phyloP scores from a whole-genome alignment of 37 sponge, comb jelly and placozoan species.

The Theonella swinhoei region DNA sequence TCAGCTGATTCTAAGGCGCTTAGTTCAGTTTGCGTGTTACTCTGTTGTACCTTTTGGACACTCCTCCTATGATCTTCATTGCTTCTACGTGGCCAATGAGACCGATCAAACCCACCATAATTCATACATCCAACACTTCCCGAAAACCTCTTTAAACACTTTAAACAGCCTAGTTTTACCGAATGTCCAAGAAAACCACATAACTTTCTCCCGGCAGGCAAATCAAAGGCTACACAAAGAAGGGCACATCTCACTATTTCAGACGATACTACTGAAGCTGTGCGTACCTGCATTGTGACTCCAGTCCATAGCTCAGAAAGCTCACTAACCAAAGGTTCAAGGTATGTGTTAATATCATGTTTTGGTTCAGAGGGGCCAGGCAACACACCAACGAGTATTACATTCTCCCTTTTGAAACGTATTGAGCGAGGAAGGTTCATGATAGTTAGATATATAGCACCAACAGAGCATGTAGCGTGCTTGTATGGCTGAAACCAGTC shows the following conservation, averaged over 20 bases:
- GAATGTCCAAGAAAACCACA: conserved; percentile 56
- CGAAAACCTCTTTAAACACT: conserved; percentile 21
- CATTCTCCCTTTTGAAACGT: conserved; percentile 28
- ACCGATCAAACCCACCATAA: conserved; percentile 17
- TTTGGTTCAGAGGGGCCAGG: conserved; percentile 19
- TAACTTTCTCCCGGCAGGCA: conserved; percentile 48
- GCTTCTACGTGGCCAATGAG: conserved; percentile 11
- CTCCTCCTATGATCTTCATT: background rate
- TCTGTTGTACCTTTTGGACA: background rate
- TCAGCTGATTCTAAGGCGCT: background rate
- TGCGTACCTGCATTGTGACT: no score
- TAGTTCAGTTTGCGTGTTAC: background rate
- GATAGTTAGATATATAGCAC: conserved; percentile 21
- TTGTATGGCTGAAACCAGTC: conserved; percentile 54
- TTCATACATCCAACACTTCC: conserved; percentile 11
- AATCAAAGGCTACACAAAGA: no score
- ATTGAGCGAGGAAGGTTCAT: conserved; percentile 24
- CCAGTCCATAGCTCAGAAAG: conserved; percentile 15
- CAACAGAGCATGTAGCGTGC: conserved; percentile 13
- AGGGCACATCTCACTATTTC: no score
- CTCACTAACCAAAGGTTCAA: conserved; percentile 39
- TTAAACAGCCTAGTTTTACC: conserved; percentile 18
- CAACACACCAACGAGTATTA: no score
- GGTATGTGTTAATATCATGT: background rate
- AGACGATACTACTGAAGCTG: background rate